Evolutionary conservation across 2,797 vertebrate species (phyloP), one percentile per base, ranked within the genome.

Genomic region (Epinephelus coioides): DNA sequence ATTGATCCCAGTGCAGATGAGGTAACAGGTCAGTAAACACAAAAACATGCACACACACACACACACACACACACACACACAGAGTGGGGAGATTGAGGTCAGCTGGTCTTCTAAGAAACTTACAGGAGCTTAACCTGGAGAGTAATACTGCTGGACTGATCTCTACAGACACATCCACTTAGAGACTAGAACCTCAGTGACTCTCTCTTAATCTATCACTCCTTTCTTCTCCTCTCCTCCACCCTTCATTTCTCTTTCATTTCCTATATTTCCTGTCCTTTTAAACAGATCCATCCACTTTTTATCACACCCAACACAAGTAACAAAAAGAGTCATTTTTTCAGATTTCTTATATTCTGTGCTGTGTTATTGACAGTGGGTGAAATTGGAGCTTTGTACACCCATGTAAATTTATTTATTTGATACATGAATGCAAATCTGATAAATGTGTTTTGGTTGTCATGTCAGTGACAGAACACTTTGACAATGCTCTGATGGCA

Each of bases 11-110:
- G 86, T 73, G 83, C 88, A 83, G 94, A 94, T 6, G 96, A 98
- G 98, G 98, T 99, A 97, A 97, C 94, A 94, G 97, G 97, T 99
- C 91, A 95, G 96, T 88, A 14, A 3, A n/a, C n/a, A 54, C 62
- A 43, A 21, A 19, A 73, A 47, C 72, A 62, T 46, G 63, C 73
- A 53, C 73, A 62, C 72, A 78, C 73, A 73, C 46, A 51, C 59
- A 60, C 67, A 62, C 55, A 47, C 25, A 65, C 27, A 47, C 59
- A 76, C 18, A 44, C 73, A 73, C 46, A 54, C 59, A 60, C 61
- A 78, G 69, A 73, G 34, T 17, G n/a, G 43, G 23, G 38, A 49
- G 63, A 73, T 51, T 61, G 51, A 75, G 53, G 62, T 71, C 74
- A 67, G 55, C 61, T 69, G 62, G 44, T 78, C 18, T 77, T 69